Evolutionary conservation across 2,888 invertebrate genomes (phyloP).

Genomic region (Cinara cedri): DNA sequence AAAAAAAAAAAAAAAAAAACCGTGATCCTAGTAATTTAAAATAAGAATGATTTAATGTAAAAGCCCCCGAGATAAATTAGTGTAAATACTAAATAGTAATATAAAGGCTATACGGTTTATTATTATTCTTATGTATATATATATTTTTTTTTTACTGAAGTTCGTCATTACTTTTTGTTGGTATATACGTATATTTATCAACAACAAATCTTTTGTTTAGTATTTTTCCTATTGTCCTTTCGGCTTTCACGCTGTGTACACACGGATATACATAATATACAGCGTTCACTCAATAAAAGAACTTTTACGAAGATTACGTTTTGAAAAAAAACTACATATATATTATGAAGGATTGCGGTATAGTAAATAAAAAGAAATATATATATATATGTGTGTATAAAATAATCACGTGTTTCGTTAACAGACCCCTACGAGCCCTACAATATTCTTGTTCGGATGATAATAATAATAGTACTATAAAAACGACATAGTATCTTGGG

Average conservation of each 20-base stretch:
- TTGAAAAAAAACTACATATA: background rate
- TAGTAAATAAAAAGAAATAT: background rate
- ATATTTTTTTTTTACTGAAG: conserved; percentile 4
- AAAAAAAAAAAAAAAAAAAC: no score
- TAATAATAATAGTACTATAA: background rate
- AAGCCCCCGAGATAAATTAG: background rate
- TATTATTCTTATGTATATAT: background rate
- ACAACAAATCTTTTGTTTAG: conserved; percentile 35
- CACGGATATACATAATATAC: background rate
- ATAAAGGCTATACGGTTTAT: background rate
- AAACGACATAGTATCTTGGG: background rate
- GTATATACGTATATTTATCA: conserved; percentile 8
- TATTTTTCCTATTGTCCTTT: conserved; percentile 18
- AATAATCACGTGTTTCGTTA: conserved; percentile 5
- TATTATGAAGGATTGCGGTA: conserved; percentile 23
- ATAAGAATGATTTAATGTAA: background rate
- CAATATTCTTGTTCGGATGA: background rate
- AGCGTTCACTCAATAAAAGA: conserved; percentile 37
- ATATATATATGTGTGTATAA: no score
- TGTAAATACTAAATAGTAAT: conserved; percentile 3
- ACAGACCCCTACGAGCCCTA: background rate
- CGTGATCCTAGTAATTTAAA: background rate
- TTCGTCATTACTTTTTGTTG: conserved; percentile 29
- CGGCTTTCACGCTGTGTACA: conserved; percentile 16
- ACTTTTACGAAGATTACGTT: conserved; percentile 35